phyloP scores from a whole-genome alignment of 2,797 vertebrate genomes.

The Manis pentadactyla region DNA sequence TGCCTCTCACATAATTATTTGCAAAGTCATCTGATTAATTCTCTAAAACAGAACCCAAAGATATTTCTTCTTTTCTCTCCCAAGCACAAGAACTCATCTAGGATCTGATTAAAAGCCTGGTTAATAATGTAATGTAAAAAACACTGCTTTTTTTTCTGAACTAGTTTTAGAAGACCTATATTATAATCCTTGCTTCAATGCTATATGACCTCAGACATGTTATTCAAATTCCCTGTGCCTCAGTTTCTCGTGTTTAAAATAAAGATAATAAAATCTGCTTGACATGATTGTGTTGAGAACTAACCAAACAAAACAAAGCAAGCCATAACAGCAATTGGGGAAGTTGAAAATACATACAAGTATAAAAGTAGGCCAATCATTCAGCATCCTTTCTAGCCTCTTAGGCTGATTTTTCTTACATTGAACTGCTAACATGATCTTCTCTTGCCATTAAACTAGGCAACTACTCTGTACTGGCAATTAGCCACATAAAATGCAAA shows the following conservation, averaged over 20 bases:
- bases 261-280: conserved; percentile 29
- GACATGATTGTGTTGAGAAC: neutral
- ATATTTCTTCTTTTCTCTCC: conserved; percentile 41
- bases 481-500: conserved; percentile 16
- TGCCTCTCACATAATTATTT: conserved; percentile 53
- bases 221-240: conserved; percentile 28
- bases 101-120: neutral
- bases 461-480: neutral
- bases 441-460: neutral
- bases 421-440: neutral
- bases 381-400: neutral
- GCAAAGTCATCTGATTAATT: conserved; percentile 59
- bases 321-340: neutral
- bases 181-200: neutral
- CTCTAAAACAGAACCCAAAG: conserved; percentile 39
- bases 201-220: neutral
- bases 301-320: neutral
- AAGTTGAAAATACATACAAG: conserved; percentile 29
- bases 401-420: conserved; percentile 34
- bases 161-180: conserved; percentile 63
- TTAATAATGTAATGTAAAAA: conserved; percentile 29
- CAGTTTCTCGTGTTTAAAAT: conserved; percentile 49
- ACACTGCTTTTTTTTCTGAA: conserved; percentile 31
- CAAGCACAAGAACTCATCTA: conserved; percentile 11
- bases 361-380: conserved; percentile 54